phyloP scores from a whole-genome alignment of 1,140 invertebrate genomes.

The Lutraria rhynchaena region DNA sequence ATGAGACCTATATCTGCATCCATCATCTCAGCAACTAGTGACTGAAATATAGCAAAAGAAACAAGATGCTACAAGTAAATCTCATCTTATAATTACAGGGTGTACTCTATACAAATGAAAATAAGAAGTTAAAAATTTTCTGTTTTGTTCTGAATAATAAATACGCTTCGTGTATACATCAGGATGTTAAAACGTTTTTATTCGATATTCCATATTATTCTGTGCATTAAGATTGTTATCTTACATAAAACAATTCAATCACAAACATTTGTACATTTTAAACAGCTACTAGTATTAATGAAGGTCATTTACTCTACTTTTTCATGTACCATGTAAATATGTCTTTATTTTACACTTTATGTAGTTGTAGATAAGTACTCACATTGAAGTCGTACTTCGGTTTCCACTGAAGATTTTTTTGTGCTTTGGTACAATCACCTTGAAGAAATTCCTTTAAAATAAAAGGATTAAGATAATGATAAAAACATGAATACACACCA shows the following conservation, averaged over 20 bases:
- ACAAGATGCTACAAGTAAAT: background rate
- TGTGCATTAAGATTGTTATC: background rate
- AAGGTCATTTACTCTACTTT: background rate
- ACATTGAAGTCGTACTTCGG: slow-evolving; percentile 92
- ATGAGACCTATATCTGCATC: slow-evolving; percentile 95
- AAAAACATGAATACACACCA: no score
- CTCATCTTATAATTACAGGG: background rate
- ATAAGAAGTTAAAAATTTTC: no score
- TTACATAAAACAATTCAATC: background rate
- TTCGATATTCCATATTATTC: background rate
- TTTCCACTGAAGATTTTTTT: slow-evolving; percentile 92
- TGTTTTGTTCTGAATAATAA: no score
- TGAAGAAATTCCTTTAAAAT: slow-evolving; percentile 90
- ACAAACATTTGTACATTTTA: background rate
- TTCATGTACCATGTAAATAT: background rate
- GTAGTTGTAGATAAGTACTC: slow-evolving; percentile 67
- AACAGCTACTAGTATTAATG: background rate
- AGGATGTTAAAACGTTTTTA: no score
- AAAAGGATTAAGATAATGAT: no score
- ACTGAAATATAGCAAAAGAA: slow-evolving; percentile 83
- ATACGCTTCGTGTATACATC: no score
- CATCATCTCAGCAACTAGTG: slow-evolving; percentile 98
- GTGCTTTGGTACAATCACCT: slow-evolving; percentile 96
- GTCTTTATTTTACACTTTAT: background rate
- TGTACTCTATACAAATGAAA: no score